Conservation (phyloP, 2,113 vertebrate species). For the Podilymbus podiceps region DNA sequence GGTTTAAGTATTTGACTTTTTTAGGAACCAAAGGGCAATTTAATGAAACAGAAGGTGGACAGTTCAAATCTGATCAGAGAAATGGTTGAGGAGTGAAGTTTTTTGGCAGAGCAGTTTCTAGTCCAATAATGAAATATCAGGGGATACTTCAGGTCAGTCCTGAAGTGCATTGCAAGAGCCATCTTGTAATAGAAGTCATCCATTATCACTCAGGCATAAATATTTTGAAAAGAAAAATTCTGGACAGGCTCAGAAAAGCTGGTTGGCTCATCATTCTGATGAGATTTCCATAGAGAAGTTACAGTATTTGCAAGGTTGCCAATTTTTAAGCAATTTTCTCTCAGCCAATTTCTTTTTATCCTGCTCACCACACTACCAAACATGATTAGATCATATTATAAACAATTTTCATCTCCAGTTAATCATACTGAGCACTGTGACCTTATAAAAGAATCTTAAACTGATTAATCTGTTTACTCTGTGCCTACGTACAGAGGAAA, state of each 20-base stretch:
- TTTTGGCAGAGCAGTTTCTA: neutral
- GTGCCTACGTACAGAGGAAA: conserved; percentile 27
- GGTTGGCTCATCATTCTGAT: conserved; percentile 24
- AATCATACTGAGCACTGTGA: conserved; percentile 60
- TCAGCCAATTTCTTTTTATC: conserved; percentile 28
- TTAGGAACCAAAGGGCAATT: neutral
- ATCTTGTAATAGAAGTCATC: conserved; percentile 28
- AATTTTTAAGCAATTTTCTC: conserved; percentile 57
- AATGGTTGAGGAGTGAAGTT: neutral
- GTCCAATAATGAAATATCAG: neutral
- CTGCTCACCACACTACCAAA: conserved; percentile 33
- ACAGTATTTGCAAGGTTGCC: conserved; percentile 48
- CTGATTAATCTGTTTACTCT: conserved; percentile 64
- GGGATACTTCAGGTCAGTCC: conserved; percentile 13
- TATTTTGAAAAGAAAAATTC: conserved; percentile 33
- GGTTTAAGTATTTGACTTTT: neutral
- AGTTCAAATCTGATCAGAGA: neutral
- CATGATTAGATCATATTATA: conserved; percentile 68
- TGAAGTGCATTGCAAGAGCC: neutral
- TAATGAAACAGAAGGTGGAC: neutral
- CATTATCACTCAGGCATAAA: conserved; percentile 35
- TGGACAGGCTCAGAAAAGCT: conserved; percentile 18
- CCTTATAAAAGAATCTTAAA: conserved; percentile 62
- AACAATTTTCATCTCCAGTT: conserved; percentile 54
- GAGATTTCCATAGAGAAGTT: conserved; percentile 49